These are phyloP conservation scores for Arbacia lixula DNA, from an alignment of 53 echinoderm and acorn worm genomes.

Conservation along the genomic window DNA sequence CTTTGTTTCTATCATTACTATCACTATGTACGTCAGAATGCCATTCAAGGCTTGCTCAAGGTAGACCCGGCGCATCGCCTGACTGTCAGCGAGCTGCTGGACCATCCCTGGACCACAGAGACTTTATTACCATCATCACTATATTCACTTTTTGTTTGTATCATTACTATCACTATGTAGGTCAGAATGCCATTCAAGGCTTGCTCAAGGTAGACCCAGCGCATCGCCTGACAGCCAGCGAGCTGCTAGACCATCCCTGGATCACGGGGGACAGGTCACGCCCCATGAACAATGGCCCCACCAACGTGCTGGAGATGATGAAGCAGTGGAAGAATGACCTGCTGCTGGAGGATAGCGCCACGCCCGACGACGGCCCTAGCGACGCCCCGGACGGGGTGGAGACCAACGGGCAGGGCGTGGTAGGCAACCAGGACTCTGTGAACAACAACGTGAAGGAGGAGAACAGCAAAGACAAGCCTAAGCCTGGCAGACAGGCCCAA, in stretches of 20 bases:
- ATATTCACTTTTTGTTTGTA: neutral
- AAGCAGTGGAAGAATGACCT: constrained; percentile 96
- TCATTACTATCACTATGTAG: too few relatives aligned
- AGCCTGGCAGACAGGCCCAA: neutral
- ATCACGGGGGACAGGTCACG: constrained; percentile 85
- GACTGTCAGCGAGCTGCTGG: neutral
- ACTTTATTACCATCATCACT: neutral
- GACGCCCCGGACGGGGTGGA: constrained; percentile 11
- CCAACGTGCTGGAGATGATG: constrained; percentile 99
- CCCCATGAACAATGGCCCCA: constrained; percentile 81
- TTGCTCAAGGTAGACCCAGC: constrained; percentile 94
- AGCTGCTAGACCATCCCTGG: constrained; percentile 95
- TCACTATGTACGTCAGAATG: too few relatives aligned
- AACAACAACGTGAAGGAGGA: constrained; percentile 47
- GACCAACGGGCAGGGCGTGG: constrained; percentile 7
- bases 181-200: constrained; percentile 93
- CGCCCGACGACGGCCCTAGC: too few relatives aligned
- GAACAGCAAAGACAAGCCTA: constrained; percentile 4
- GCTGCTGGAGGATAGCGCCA: constrained; percentile 80
- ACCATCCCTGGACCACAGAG: neutral
- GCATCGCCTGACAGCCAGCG: constrained; percentile 93
- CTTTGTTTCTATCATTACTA: too few relatives aligned
- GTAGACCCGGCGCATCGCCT: neutral
- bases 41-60: neutral
- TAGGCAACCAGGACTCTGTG: constrained; percentile 22